Evolutionary conservation across 53 echinoderm and acorn worm genomes (phyloP).

Genomic region (Arbacia lixula): DNA sequence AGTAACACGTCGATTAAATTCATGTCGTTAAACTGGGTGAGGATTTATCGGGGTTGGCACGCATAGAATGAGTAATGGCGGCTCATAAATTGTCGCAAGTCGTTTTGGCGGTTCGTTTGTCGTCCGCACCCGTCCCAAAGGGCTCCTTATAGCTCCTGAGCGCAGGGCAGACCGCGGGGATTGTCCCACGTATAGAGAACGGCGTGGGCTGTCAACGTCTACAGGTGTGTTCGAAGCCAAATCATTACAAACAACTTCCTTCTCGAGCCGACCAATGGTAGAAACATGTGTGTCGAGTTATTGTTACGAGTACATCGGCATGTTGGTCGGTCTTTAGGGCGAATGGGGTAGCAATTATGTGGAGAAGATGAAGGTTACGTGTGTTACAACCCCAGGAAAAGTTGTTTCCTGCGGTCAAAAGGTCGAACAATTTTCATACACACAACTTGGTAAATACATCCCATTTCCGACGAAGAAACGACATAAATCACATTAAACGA

Average conservation of each 20-base stretch:
- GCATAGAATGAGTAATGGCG: background rate
- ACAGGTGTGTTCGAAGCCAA: conserved; percentile 16
- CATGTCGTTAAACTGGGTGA: conserved; percentile 24
- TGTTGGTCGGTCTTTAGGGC: background rate
- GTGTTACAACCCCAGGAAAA: too few relatives aligned
- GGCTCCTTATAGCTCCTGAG: background rate
- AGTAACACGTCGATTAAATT: conserved; percentile 1
- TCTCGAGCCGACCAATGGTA: background rate
- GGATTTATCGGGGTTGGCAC: conserved; percentile 30
- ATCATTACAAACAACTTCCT: too few relatives aligned
- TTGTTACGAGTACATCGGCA: too few relatives aligned
- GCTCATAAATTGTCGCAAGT: conserved; percentile 24
- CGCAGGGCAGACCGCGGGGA: background rate
- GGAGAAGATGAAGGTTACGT: background rate
- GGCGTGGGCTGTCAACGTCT: conserved; percentile 17
- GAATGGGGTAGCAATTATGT: background rate
- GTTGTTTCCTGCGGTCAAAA: too few relatives aligned
- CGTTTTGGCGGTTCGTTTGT: conserved; percentile 44
- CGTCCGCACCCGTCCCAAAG: conserved; percentile 1
- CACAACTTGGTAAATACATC: too few relatives aligned
- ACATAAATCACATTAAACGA: too few relatives aligned
- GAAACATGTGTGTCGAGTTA: conserved; percentile 23
- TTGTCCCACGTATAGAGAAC: conserved; percentile 32
- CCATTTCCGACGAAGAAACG: too few relatives aligned
- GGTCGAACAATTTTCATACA: too few relatives aligned